Evolutionary conservation across 2,888 invertebrate genomes (phyloP), one percentile per base, ranked within the genome.

Genomic region (Drosophila acutilabella): DNA sequence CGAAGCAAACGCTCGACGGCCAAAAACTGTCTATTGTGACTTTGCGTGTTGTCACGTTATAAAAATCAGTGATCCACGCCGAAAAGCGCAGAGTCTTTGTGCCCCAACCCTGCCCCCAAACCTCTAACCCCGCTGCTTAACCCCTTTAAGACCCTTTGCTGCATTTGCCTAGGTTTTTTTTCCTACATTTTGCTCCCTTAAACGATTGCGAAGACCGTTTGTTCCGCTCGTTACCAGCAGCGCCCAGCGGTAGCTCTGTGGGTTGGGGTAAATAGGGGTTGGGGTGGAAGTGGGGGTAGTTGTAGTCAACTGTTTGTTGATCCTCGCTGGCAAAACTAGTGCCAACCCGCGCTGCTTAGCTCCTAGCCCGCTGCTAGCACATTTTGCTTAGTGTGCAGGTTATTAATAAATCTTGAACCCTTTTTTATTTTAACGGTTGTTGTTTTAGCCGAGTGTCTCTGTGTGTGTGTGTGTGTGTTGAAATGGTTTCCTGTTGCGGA

Each of bases 41-140:
- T 89, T 92, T 90, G 92, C 92, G 91, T 92, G 92, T 92, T 91
- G 91, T 92, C 92, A 92, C 92, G 92, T 92, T 92, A 91, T 91
- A 89, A 90, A 91, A 90, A 85, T 73, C 80, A 89, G 82, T 88
- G 86, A 91, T 82, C 80, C 88, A 73, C 71, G 76, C 74, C 77
- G 74, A 76, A 75, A 71, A 70, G 71, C 66, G 38, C 47, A 41
- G 48, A 53, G 36, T 18, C 51, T 33, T 18, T 11, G 10, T 5
- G 1, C 30, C 36, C 16, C 36, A 38, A 16, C 61, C 68, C 58
- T 41, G 47, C 20, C 42, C 52, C 47, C 51, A 45, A 16, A 3
- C 36, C 20, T 4, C 30, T 30, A 6, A 20, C 20, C 20, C 18
- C 5, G 26, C 7, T 6, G 26, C 56, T n/a, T 18, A 23, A 10